phyloP scores from a whole-genome alignment of 2,797 vertebrate species.

The Rhabdomys pumilio region DNA sequence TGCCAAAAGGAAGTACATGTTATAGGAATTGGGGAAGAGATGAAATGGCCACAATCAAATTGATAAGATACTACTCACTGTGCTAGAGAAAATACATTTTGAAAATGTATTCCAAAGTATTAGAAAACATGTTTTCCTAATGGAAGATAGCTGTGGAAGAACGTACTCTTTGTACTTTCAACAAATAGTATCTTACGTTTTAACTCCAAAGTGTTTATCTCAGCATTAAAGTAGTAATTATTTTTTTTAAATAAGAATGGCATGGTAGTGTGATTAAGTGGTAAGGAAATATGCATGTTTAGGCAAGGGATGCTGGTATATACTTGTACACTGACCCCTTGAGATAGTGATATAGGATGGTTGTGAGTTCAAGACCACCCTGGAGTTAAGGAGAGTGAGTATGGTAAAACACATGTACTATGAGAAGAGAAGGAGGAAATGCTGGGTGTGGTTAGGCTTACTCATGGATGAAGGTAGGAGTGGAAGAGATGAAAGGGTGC shows the following conservation, averaged over 20 bases:
- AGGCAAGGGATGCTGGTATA: neutral
- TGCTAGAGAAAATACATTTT: neutral
- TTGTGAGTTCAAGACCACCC: neutral
- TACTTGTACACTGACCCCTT: neutral
- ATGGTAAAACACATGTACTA: neutral
- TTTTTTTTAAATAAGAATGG: neutral
- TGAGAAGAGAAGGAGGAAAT: neutral
- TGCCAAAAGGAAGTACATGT: conserved; percentile 17
- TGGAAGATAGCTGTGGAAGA: neutral
- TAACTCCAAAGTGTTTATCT: neutral
- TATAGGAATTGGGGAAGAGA: conserved; percentile 16
- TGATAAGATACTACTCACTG: neutral
- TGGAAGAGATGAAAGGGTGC: neutral
- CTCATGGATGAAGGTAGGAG: too few species aligned
- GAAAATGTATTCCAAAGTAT: neutral
- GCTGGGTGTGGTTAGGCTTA: neutral
- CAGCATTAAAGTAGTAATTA: neutral
- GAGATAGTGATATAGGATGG: neutral
- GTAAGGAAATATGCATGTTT: neutral
- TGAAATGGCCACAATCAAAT: neutral
- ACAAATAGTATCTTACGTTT: neutral
- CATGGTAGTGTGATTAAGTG: neutral
- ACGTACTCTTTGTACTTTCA: neutral
- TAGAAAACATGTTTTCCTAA: neutral
- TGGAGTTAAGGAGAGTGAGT: too few species aligned